Conservation (phyloP, 2,113 vertebrate genomes). For the Cinclus cinclus region DNA sequence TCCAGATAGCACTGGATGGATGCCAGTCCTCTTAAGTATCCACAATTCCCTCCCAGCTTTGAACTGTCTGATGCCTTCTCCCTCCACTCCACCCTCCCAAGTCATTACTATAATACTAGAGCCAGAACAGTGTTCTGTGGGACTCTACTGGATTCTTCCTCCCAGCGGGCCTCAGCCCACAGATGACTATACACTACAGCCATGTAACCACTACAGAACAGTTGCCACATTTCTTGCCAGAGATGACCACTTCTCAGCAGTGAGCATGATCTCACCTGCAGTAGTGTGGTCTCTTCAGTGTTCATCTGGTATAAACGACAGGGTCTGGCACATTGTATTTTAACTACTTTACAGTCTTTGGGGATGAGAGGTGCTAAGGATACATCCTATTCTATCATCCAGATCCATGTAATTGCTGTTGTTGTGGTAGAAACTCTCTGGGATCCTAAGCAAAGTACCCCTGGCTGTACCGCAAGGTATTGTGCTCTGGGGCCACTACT, state of each 20-base stretch:
- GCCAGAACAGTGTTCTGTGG: slow-evolving; percentile 17
- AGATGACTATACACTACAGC: slow-evolving; percentile 8
- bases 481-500: not conserved
- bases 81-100: not conserved
- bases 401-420: not conserved
- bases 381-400: not conserved
- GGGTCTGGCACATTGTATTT: not conserved
- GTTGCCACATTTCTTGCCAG: slow-evolving; percentile 12
- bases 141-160: slow-evolving; percentile 28
- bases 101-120: not conserved
- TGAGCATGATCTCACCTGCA: slow-evolving; percentile 2
- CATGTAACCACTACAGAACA: not conserved
- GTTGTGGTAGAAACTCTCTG: not conserved
- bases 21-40: slow-evolving; percentile 26
- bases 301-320: not conserved
- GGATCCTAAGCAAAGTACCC: not conserved
- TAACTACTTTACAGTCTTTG: not conserved
- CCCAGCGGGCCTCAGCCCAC: slow-evolving; percentile 21
- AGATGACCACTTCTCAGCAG: slow-evolving; percentile 2
- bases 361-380: not conserved
- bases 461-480: not conserved
- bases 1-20: slow-evolving; percentile 36
- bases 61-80: slow-evolving; percentile 15
- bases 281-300: not conserved
- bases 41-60: slow-evolving; percentile 26